These are phyloP conservation scores for Cynocephalus volans DNA, from an alignment of 2,113 vertebrate species.

Conservation along the genomic window DNA sequence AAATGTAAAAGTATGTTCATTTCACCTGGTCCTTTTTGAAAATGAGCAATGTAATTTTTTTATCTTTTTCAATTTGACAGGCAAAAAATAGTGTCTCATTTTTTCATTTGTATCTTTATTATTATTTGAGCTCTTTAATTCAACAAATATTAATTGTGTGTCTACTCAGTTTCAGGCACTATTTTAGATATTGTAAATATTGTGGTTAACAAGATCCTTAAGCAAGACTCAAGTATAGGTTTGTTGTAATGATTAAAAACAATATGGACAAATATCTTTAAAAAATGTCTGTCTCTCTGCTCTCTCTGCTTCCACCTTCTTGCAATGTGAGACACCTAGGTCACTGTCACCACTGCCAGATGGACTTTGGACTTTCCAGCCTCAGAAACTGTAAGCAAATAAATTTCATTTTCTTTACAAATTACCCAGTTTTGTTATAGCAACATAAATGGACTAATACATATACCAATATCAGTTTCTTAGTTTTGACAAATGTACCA, in stretches of 20 bases:
- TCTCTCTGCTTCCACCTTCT: too few species aligned
- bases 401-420: too few species aligned
- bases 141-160: background rate
- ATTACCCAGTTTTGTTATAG: too few species aligned
- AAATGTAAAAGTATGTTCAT: background rate
- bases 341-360: too few species aligned
- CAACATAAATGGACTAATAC: background rate
- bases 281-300: background rate
- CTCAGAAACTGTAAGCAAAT: too few species aligned
- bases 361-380: too few species aligned
- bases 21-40: background rate
- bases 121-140: background rate
- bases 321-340: too few species aligned
- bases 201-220: background rate
- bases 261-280: background rate
- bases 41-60: background rate
- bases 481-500: slow-evolving; percentile 22
- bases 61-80: background rate
- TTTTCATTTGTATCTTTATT: background rate
- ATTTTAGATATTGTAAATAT: background rate
- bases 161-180: background rate
- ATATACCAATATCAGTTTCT: background rate
- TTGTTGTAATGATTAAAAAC: slow-evolving; percentile 12
- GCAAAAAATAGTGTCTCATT: background rate
- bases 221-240: background rate